These are phyloP conservation scores for Tachycineta bicolor DNA, from an alignment of 2,113 vertebrate genomes.

Conservation along the genomic window DNA sequence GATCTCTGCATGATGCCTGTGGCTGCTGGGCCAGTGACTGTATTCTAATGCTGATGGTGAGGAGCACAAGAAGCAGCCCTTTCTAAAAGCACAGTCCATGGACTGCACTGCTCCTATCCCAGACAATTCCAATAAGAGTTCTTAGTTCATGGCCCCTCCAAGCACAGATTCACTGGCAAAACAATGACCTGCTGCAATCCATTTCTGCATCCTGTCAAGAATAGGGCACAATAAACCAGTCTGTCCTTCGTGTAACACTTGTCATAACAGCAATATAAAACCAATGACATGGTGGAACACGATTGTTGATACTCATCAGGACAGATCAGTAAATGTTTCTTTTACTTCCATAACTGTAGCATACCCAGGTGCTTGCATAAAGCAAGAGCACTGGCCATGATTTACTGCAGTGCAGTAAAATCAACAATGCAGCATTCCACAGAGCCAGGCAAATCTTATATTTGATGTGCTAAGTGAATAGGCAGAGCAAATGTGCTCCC, in stretches of 20 bases:
- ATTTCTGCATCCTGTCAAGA: not conserved
- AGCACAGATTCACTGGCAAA: not conserved
- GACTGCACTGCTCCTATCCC: not conserved
- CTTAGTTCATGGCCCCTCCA: not conserved
- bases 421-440: constrained; percentile 1
- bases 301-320: not conserved
- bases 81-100: not conserved
- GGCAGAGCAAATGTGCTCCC: not conserved
- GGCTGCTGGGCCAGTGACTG: accelerated
- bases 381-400: not conserved
- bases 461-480: not conserved
- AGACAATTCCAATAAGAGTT: not conserved
- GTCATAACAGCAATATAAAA: not conserved
- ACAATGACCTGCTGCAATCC: not conserved
- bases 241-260: not conserved
- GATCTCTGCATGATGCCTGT: not conserved
- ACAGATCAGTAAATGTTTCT: not conserved
- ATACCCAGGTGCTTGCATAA: not conserved
- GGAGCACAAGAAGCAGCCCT: not conserved
- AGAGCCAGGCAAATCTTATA: not conserved
- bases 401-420: constrained; percentile 51
- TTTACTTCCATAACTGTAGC: not conserved
- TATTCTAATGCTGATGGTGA: not conserved
- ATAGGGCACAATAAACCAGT: not conserved
- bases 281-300: not conserved